These are phyloP conservation scores for Lerema accius DNA, from an alignment of 1,140 invertebrate species.

Conservation along the genomic window DNA sequence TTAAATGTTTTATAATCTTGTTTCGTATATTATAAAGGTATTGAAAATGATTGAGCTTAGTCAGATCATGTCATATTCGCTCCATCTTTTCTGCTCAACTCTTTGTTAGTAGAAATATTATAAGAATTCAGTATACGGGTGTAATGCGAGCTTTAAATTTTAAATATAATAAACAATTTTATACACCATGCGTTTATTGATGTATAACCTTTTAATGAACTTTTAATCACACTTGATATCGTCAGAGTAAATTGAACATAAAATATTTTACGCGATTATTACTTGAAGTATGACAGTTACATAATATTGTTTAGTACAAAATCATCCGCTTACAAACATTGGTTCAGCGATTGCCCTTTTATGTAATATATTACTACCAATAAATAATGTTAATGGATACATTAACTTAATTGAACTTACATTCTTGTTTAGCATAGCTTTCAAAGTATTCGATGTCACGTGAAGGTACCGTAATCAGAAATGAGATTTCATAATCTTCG, in stretches of 20 bases:
- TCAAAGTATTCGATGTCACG: slow-evolving; percentile 33
- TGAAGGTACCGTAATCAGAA: slow-evolving; percentile 14
- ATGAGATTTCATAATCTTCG: slow-evolving; percentile 11
- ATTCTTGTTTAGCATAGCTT: slow-evolving; percentile 36
- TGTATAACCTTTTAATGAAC: no score
- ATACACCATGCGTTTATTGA: no score
- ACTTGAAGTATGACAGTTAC: slow-evolving; percentile 13
- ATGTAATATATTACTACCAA: slow-evolving; percentile 45
- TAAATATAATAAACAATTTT: no score
- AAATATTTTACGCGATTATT: not conserved
- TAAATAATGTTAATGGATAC: slow-evolving; percentile 54
- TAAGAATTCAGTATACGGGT: no score
- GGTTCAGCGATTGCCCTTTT: slow-evolving; percentile 48
- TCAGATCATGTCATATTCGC: no score
- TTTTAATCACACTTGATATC: no score
- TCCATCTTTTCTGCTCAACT: no score
- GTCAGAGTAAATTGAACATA: not conserved
- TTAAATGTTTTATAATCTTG: no score
- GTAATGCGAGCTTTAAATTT: no score
- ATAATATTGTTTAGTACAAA: slow-evolving; percentile 12
- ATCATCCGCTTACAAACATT: slow-evolving; percentile 10
- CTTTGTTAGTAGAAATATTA: no score
- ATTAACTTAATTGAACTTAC: slow-evolving; percentile 41
- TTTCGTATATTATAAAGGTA: no score
- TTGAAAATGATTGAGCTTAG: no score